Base-by-base conservation (phyloP, 1,140 invertebrate genomes). In the Zaprionus inermis region DNA sequence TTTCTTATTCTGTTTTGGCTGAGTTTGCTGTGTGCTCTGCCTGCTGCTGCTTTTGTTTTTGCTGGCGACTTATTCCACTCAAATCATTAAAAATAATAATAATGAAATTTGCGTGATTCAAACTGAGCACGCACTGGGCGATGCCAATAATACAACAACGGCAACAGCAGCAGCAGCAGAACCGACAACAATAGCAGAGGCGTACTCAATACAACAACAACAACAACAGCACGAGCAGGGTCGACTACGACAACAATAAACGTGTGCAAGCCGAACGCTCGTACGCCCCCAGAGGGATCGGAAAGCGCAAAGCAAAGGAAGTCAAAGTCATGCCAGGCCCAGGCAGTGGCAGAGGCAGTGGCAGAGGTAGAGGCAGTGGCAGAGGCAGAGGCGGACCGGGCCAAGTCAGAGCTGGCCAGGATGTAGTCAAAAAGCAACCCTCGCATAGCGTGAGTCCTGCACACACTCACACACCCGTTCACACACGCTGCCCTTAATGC, bases 31-130 rank as follows among this genome's bases (percentile, higher is more conserved):
- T 22, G 28, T 46, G 54, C 30, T 57, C n/a, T n/a, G n/a, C n/a
- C n/a, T n/a, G 20, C 10, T 34, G 12, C 32, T 63, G 14, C 32
- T 58, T 58, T 24, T 49, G 24, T 56, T 54, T 59, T 59, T 59
- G 36, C 65, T 52, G 72, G 71, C 59, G 44, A 76, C 65, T 72
- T 86, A 75, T 82, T 66, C 76, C 79, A 88, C 79, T 88, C 76
- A 86, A 88, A 89, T 89, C 83, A 89, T 88, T 88, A 88, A 83
- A 88, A 82, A 89, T 78, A 82, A 83, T 83, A 89, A 88, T 88
- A 88, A 88, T 83, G 77, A 88, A 89, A 88, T 89, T 88, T 89
- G 83, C 83, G 83, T 88, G 83, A 89, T 89, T 89, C 83, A 79
- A 86, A 76, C 84, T 66, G 58, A 77, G 83, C 82, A 86, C 83